phyloP scores from a whole-genome alignment of 2,797 vertebrate species.

The Halcyon smyrnensis region DNA sequence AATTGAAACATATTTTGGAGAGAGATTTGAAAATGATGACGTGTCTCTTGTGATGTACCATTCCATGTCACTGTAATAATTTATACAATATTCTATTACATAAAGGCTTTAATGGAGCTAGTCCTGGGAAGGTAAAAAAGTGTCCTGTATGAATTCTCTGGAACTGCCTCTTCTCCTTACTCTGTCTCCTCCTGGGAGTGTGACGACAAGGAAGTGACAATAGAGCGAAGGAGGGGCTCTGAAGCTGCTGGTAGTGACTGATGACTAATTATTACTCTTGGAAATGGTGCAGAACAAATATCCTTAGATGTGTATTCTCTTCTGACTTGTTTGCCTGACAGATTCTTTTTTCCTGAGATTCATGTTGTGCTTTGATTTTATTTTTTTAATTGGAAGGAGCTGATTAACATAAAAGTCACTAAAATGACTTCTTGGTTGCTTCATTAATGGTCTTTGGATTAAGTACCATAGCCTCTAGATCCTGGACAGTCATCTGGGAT shows the following conservation, averaged over 20 bases:
- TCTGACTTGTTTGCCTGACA: background rate
- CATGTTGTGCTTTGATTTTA: background rate
- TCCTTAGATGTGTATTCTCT: background rate
- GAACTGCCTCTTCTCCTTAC: background rate
- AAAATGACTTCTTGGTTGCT: background rate
- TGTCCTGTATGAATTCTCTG: background rate
- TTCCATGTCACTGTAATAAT: background rate
- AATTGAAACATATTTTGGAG: background rate
- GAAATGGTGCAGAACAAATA: background rate
- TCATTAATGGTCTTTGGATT: background rate
- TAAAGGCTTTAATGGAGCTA: background rate
- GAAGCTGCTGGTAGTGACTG: conserved; percentile 3
- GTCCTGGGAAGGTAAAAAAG: background rate
- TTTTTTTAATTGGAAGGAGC: background rate
- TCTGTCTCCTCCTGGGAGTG: background rate
- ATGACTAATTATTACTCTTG: conserved; percentile 24
- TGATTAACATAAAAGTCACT: background rate
- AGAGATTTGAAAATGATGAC: background rate
- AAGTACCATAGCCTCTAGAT: background rate
- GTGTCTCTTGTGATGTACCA: background rate
- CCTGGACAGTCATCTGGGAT: background rate
- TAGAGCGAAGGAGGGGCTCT: background rate
- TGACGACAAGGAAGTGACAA: background rate
- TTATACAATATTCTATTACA: background rate
- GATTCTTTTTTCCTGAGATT: background rate